Percentiles rank a stretch among this genome's conserved stretches.
Evolutionary conservation across 2,888 invertebrate genomes (phyloP).

Genomic region (Lepidochrysops patricia): DNA sequence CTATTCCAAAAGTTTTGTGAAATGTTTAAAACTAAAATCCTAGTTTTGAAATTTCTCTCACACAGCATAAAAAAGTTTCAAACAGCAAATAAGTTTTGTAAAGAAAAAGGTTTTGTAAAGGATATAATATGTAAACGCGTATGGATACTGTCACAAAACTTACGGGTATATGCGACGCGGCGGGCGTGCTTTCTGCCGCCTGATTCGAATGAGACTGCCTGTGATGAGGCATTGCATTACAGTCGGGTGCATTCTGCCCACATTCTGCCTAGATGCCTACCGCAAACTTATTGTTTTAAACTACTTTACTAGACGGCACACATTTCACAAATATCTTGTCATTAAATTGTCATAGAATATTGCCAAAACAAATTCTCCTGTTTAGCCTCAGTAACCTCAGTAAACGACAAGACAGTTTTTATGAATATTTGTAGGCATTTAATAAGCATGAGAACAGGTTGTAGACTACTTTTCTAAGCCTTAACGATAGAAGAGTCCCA

Average conservation of each 20-base stretch:
- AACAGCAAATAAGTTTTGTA: background rate
- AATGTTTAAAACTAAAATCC: too few species aligned
- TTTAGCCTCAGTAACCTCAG: too few species aligned
- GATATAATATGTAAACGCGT: constrained; percentile 27
- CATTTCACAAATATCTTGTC: background rate
- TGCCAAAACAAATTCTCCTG: too few species aligned
- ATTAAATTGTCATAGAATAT: too few species aligned
- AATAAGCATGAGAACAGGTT: too few species aligned
- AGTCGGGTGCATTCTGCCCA: constrained; percentile 15
- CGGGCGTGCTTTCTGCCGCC: constrained; percentile 42
- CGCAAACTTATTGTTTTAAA: background rate
- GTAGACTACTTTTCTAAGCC: too few species aligned
- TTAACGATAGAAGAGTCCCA: too few species aligned
- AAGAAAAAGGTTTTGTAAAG: background rate
- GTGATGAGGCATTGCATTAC: constrained; percentile 20
- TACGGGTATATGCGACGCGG: constrained; percentile 40
- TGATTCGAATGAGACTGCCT: constrained; percentile 45
- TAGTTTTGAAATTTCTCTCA: too few species aligned
- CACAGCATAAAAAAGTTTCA: background rate
- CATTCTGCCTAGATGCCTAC: constrained; percentile 16
- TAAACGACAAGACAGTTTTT: too few species aligned
- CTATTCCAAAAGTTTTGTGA: too few species aligned
- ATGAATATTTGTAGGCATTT: too few species aligned
- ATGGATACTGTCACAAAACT: constrained; percentile 53
- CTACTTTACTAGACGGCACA: background rate